Percentiles rank a stretch among this genome's conserved stretches.
Conservation (phyloP, 2,797 vertebrate genomes). For the Tadarida brasiliensis region DNA sequence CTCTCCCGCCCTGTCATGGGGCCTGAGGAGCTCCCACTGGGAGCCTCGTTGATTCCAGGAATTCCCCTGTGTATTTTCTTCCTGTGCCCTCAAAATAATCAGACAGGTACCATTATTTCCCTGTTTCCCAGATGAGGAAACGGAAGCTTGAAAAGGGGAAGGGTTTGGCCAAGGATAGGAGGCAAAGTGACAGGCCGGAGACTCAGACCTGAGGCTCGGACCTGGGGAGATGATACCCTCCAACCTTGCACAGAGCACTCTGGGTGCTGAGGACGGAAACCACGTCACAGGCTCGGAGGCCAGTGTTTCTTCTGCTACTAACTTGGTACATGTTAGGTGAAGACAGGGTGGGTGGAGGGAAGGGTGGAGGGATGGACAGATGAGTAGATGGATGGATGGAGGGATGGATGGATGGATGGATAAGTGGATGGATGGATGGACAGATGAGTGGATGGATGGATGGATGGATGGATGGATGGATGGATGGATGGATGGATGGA, state of each 20-base stretch:
- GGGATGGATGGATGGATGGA: neutral
- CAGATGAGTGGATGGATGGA: neutral
- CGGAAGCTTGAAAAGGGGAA: neutral
- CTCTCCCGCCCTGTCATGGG: neutral
- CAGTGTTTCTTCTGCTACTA: neutral
- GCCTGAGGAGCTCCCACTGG: accelerated
- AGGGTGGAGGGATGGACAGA: neutral
- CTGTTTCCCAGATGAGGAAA: neutral
- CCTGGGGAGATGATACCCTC: too few relatives aligned
- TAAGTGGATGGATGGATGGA: accelerated
- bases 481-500: accelerated
- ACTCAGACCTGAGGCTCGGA: neutral
- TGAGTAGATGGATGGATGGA: accelerated
- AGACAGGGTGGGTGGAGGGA: neutral
- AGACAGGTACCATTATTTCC: neutral
- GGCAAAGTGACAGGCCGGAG: neutral
- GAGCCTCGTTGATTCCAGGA: neutral
- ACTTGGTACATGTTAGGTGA: neutral
- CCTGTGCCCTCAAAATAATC: neutral
- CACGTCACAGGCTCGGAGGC: neutral
- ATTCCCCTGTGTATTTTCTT: accelerated
- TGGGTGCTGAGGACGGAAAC: neutral
- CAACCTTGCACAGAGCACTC: neutral
- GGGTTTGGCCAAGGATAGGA: neutral
- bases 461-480: neutral